Evolutionary conservation across 2,113 vertebrate species (phyloP).

Genomic region (Eurystomus gularis): DNA sequence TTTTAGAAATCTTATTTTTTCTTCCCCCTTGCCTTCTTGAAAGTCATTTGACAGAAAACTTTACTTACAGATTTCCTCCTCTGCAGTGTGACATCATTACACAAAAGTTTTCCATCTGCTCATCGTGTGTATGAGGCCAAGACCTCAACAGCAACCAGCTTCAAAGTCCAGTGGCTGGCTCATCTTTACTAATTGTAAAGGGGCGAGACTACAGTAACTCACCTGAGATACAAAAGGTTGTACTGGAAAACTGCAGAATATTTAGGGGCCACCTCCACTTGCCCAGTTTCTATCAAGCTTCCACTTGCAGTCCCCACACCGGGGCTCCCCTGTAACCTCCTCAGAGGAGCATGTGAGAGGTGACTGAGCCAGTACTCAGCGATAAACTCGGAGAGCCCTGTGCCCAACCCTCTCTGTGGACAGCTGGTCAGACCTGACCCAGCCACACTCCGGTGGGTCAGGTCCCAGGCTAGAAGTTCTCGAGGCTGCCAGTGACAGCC

Average conservation of each 20-base stretch:
- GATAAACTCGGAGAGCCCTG: fast-evolving
- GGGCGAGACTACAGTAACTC: no score
- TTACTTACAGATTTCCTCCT: background rate
- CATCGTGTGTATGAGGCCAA: background rate
- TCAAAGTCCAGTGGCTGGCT: fast-evolving
- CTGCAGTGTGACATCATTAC: background rate
- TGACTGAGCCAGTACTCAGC: fast-evolving
- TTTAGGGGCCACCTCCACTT: background rate
- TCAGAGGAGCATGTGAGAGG: fast-evolving
- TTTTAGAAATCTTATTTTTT: background rate
- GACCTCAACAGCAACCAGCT: background rate
- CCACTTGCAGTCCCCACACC: fast-evolving
- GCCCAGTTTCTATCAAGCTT: background rate
- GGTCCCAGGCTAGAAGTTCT: no score
- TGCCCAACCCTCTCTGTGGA: background rate
- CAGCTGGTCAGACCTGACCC: background rate
- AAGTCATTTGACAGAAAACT: background rate
- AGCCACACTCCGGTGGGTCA: background rate
- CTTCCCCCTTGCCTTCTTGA: background rate
- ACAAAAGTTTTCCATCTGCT: background rate
- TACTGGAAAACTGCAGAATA: no score
- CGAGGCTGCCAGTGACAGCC: background rate
- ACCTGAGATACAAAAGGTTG: background rate
- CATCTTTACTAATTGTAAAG: background rate
- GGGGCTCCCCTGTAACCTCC: background rate